A percentile compares a stretch with the other conserved stretches of the same genome.
Evolutionary conservation across 1,140 invertebrate species (phyloP).

Genomic region (Brachionus sp.): DNA sequence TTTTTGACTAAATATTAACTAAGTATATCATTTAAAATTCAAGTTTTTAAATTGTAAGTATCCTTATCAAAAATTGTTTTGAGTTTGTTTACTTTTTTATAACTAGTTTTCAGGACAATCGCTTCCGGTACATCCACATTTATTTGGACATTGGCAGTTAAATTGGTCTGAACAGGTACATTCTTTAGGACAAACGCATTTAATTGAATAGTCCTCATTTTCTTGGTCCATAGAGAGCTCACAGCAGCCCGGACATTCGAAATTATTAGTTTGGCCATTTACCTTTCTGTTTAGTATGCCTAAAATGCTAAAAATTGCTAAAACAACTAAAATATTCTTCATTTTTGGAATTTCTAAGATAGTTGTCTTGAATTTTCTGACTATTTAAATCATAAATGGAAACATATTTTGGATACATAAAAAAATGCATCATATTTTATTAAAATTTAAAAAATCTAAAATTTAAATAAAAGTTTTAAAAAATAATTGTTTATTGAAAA

Average conservation of each 20-base stretch:
- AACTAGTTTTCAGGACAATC: neutral
- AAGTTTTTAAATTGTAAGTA: no score
- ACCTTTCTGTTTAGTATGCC: neutral
- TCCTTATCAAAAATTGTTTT: neutral
- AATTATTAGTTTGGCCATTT: neutral
- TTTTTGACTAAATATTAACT: no score
- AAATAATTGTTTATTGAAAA: neutral
- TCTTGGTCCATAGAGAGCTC: neutral
- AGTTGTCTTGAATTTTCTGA: neutral
- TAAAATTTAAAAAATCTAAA: neutral
- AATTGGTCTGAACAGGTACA: neutral
- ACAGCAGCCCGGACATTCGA: slow-evolving; percentile 16
- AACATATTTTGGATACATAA: neutral
- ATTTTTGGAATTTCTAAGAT: neutral
- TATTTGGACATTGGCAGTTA: neutral
- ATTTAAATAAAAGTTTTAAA: neutral
- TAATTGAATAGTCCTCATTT: neutral
- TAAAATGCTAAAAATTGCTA: neutral
- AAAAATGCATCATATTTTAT: neutral
- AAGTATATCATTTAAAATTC: no score
- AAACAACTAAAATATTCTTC: neutral
- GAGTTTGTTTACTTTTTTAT: neutral
- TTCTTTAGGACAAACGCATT: neutral
- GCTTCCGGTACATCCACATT: neutral
- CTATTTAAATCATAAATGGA: neutral